Conservation (phyloP, 2,888 invertebrate species). For the Kuschelorhynchus macadamiae region DNA sequence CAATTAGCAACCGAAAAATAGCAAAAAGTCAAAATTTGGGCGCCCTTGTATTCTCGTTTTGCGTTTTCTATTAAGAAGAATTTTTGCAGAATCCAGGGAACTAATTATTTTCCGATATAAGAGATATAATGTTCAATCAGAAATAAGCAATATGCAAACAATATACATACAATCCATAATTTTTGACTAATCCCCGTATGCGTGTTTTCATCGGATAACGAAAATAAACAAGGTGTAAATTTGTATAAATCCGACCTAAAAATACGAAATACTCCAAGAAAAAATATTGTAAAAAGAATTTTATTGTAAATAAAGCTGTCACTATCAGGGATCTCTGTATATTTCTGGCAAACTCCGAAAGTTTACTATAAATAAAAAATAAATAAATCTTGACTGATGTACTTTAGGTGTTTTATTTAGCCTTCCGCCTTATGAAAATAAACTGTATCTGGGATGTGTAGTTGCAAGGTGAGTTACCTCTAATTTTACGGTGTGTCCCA, state of each 20-base stretch:
- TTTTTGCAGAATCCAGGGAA: no score
- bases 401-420: slow-evolving; percentile 48
- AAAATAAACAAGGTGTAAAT: slow-evolving; percentile 35
- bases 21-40: no score
- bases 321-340: slow-evolving; percentile 66
- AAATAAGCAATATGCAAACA: no score
- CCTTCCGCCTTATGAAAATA: slow-evolving; percentile 34
- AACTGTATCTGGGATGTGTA: slow-evolving; percentile 14
- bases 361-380: slow-evolving; percentile 49
- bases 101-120: no score
- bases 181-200: slow-evolving; percentile 4
- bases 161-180: background rate
- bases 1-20: no score
- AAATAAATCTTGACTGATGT: slow-evolving; percentile 58
- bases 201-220: slow-evolving; percentile 13
- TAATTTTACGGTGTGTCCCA: no score
- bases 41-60: no score
- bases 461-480: slow-evolving; percentile 17
- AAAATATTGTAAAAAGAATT: slow-evolving; percentile 56
- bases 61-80: no score
- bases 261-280: slow-evolving; percentile 32
- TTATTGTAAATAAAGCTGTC: slow-evolving; percentile 60
- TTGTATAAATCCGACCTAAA: slow-evolving; percentile 30
- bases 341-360: slow-evolving; percentile 55
- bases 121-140: no score